Evolutionary conservation across 2,888 invertebrate genomes (phyloP).

Genomic region (Stratiomys singularior): DNA sequence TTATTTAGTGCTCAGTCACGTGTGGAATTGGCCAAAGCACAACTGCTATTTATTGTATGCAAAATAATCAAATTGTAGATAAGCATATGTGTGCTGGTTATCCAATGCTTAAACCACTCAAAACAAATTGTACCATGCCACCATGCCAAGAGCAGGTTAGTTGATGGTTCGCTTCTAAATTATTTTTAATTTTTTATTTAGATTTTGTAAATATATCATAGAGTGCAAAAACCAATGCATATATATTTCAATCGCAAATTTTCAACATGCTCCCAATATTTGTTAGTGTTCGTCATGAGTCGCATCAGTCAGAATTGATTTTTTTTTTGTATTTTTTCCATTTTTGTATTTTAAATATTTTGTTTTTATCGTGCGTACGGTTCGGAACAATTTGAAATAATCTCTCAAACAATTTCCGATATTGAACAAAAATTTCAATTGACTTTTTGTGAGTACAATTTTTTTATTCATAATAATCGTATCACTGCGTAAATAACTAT

Average conservation of each 20-base stretch:
- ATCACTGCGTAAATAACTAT: not conserved
- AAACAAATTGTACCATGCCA: constrained; percentile 54
- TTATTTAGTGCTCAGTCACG: constrained; percentile 72
- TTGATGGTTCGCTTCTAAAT: constrained; percentile 41
- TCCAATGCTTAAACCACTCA: constrained; percentile 53
- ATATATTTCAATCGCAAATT: not conserved
- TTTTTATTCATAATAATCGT: not conserved
- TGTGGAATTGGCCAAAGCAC: constrained; percentile 71
- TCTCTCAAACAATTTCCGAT: too few relatives aligned
- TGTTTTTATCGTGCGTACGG: too few relatives aligned
- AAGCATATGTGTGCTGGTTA: constrained; percentile 54
- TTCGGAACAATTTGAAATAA: too few relatives aligned
- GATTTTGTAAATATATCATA: constrained; percentile 26
- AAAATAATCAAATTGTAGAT: constrained; percentile 55
- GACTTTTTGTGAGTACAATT: not conserved
- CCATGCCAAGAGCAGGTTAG: constrained; percentile 52
- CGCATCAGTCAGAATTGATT: too few relatives aligned
- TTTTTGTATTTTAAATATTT: too few relatives aligned
- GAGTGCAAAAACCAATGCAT: constrained; percentile 4
- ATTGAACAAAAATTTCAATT: not conserved
- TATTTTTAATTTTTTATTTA: constrained; percentile 32
- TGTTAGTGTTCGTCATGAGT: not conserved
- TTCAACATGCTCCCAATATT: constrained; percentile 42
- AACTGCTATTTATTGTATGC: constrained; percentile 54
- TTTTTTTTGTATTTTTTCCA: too few relatives aligned